phyloP scores from a whole-genome alignment of 2,888 invertebrate genomes.

The Chironomus tentans region DNA sequence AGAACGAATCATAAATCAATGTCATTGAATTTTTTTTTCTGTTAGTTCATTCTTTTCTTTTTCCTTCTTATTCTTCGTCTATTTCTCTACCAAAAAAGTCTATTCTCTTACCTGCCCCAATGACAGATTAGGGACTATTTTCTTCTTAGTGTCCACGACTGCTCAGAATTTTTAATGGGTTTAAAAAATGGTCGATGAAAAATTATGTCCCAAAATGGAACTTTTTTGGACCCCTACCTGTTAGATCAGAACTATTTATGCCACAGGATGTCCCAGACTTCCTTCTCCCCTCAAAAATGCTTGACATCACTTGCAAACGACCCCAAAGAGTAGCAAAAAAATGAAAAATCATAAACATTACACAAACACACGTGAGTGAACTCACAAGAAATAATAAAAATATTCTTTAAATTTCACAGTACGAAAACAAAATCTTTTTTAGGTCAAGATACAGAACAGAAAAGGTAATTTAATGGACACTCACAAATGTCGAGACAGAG shows the following conservation, averaged over 20 bases:
- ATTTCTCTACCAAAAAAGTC: not conserved
- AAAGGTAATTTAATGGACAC: too few species aligned
- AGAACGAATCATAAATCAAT: slow-evolving; percentile 17
- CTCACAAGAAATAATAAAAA: too few species aligned
- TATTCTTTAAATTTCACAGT: too few species aligned
- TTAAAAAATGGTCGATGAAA: too few species aligned
- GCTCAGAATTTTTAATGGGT: not conserved
- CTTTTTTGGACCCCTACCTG: too few species aligned
- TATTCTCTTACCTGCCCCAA: not conserved
- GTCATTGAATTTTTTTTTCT: slow-evolving; percentile 12
- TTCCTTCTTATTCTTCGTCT: not conserved
- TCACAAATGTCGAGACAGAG: not conserved
- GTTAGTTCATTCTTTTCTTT: not conserved
- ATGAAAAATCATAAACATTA: not conserved
- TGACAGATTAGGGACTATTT: not conserved
- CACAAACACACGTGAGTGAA: not conserved
- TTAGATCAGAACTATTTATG: too few species aligned
- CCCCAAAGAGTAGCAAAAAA: not conserved
- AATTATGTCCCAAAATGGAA: too few species aligned
- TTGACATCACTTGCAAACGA: too few species aligned
- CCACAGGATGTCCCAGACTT: too few species aligned
- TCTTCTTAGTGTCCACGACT: not conserved
- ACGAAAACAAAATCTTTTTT: too few species aligned
- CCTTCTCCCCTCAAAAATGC: too few species aligned
- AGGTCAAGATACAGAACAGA: too few species aligned